Conservation (phyloP, 2,113 vertebrate species). For the Oncorhynchus tshawytscha region DNA sequence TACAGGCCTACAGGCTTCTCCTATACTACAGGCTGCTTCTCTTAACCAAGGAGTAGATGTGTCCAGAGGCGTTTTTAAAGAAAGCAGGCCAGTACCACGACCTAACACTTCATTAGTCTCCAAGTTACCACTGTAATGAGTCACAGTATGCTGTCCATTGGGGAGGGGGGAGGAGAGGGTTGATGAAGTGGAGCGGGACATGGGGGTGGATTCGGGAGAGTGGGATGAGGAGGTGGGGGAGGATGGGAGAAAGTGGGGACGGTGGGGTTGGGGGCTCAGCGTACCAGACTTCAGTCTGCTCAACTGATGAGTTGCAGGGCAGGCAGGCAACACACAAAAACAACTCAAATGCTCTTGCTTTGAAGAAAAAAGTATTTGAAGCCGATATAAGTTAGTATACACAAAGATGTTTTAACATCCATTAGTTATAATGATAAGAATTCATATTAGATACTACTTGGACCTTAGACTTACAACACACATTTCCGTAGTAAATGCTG, state of each 20-base stretch:
- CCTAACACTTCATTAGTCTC: slow-evolving; percentile 20
- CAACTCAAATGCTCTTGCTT: neutral
- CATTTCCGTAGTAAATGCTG: neutral
- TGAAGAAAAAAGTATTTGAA: neutral
- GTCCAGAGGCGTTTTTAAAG: slow-evolving; percentile 16
- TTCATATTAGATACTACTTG: neutral
- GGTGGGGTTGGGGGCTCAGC: neutral
- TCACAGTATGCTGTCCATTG: slow-evolving; percentile 26
- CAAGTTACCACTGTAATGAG: slow-evolving; percentile 34
- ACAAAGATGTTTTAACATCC: neutral
- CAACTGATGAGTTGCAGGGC: slow-evolving; percentile 1
- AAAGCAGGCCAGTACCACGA: slow-evolving; percentile 3
- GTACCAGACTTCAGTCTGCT: slow-evolving; percentile 3
- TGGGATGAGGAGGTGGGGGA: too few relatives aligned
- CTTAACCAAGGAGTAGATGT: neutral
- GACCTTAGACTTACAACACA: neutral
- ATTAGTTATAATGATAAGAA: neutral
- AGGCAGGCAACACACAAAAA: neutral
- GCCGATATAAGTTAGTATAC: neutral
- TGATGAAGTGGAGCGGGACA: neutral
- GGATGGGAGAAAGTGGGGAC: too few relatives aligned
- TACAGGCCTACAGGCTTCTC: neutral
- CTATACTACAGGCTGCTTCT: too few relatives aligned
- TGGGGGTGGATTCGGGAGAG: neutral
- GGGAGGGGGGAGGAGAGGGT: neutral